phyloP scores from a whole-genome alignment of 2,888 invertebrate genomes.

The Phyllotreta cruciferae region DNA sequence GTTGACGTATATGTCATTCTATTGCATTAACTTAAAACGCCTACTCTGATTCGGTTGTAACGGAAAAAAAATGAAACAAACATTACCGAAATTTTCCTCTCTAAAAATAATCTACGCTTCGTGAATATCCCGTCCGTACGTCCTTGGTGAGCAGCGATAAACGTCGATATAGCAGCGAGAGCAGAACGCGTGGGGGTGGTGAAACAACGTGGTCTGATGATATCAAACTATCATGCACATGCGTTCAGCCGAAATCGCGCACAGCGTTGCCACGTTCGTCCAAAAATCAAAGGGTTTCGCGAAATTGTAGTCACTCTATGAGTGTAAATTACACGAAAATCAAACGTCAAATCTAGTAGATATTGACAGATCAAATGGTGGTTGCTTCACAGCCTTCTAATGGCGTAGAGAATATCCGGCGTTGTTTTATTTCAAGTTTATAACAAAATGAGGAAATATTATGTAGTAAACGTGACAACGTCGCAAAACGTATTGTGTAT shows the following conservation, averaged over 20 bases:
- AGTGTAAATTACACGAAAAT: not conserved
- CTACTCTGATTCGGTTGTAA: no score
- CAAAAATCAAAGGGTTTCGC: not conserved
- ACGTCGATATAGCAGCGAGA: no score
- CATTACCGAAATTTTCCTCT: no score
- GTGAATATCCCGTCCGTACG: not conserved
- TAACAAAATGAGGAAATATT: not conserved
- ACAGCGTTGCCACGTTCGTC: constrained; percentile 23
- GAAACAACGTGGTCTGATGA: constrained; percentile 40
- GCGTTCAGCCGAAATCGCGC: constrained; percentile 11
- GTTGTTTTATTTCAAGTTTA: not conserved
- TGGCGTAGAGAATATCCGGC: no score
- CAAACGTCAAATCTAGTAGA: no score
- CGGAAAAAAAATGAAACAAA: no score
- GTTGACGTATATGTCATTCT: no score
- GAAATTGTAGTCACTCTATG: no score
- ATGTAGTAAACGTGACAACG: constrained; percentile 21
- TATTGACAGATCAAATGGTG: no score
- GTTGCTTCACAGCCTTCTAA: no score
- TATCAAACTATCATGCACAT: constrained; percentile 32
- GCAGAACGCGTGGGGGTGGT: constrained; percentile 12
- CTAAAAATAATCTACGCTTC: not conserved
- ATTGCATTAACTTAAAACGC: no score
- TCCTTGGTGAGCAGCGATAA: no score
- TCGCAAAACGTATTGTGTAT: not conserved